These are phyloP conservation scores for Isichthys henryi DNA, from an alignment of 2,113 vertebrate species.

Conservation along the genomic window DNA sequence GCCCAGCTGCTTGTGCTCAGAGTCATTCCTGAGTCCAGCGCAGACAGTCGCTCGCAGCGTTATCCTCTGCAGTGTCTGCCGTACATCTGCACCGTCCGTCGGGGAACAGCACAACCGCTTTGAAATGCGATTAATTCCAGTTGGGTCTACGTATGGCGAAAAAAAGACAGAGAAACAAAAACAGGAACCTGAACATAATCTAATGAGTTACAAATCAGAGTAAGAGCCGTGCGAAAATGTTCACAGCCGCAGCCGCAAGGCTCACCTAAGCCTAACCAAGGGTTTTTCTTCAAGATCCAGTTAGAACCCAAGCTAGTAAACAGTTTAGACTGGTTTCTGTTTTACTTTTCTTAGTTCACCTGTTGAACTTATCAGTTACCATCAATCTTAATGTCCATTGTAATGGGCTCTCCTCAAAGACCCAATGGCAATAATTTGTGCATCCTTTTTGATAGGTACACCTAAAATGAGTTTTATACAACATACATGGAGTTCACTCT, in stretches of 20 bases:
- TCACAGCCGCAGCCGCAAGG: too few relatives aligned
- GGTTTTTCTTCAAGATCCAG: background rate
- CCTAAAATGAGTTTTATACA: background rate
- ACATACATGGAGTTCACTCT: background rate
- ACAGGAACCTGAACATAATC: background rate
- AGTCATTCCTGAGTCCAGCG: background rate
- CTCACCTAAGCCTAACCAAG: background rate
- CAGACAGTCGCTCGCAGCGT: background rate
- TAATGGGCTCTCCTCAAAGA: background rate
- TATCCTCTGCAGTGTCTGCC: background rate
- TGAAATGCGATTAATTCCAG: slow-evolving; percentile 7
- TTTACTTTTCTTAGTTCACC: background rate
- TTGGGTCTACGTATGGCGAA: background rate
- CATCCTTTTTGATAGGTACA: background rate
- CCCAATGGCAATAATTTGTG: background rate
- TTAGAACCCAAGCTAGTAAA: background rate
- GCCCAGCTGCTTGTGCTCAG: slow-evolving; percentile 1
- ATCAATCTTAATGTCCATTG: background rate
- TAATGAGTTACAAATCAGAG: background rate
- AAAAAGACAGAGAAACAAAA: background rate
- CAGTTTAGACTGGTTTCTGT: background rate
- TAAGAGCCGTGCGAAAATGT: background rate
- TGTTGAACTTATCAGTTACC: background rate
- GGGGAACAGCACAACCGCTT: background rate
- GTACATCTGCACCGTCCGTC: background rate